Base-by-base conservation (phyloP, 2,888 invertebrate genomes). In the Pandemis heparana region DNA sequence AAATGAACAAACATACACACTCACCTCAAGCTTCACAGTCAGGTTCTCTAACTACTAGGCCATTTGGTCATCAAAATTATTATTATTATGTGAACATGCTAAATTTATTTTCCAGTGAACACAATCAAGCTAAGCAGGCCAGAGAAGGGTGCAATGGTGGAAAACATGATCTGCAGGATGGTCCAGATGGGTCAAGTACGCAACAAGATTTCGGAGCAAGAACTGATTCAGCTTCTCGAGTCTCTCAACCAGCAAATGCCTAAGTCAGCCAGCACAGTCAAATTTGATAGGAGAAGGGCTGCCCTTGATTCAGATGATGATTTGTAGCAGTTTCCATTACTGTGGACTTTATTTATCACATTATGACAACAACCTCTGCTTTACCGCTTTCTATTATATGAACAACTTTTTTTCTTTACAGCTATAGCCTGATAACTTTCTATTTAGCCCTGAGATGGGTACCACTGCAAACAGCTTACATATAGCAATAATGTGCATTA, bases 111-210 rank as follows among this genome's bases (percentile, higher is more conserved):
- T 95, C 18, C 89, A 98, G 98, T 99, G 85, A 99, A 98, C 87
- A 99, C 98, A 69, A 95, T 99, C 75, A 97, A 97, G 86, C 94
- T 99, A 65, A 98, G 98, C 78, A 99, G 98, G 91, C 99, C 99
- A 63, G 99, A 99, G 84, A 99, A 99, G 89, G 99, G 98, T 9
- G 96, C 96, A 86, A 97, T 98, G 97, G 97, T 99, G 71, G 99
- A 99, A 95, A 96, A 97, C 79, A 97, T 99, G 97, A 96, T 99
- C 80, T 95, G 99, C 75, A 96, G 97, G 84, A 99, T 99, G 99
- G 99, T 98, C 10, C 97, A 98, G 85, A 96, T 96, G 85, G 99
- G 99, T n/a, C 98, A 98, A 88, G 95, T 99, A 70, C 95, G 96
- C 74, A 96, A 96, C 56, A 98, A 97, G 94, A 96, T 99, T 75